Evolutionary conservation across 2,797 vertebrate genomes (phyloP), one percentile per base, ranked within the genome.

Genomic region (Craterocephalus amniculus): DNA sequence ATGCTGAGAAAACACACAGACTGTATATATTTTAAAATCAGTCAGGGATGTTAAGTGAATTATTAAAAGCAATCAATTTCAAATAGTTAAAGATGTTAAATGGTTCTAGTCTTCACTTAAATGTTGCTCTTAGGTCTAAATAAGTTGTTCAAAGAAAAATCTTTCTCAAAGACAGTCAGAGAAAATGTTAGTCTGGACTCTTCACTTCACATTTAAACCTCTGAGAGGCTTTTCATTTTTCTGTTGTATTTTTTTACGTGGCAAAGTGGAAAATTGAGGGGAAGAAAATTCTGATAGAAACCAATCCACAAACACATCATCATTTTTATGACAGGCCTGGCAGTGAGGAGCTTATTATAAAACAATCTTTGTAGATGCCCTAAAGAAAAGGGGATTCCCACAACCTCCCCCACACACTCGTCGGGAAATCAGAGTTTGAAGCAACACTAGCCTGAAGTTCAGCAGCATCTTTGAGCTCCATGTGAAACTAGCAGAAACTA

Each of bases 1-100:
- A 72, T 67, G 49, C 76, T 48, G 31, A 57, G 63, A 61, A 64
- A 36, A 79, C 14, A 69, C 51, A 40, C 31, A 34, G 72, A 20
- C 43, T n/a, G 48, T 31, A 35, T 29, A 38, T 27, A 31, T 36
- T 66, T 32, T 58, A 32, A 71, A 61, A 68, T 79, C 14, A 48
- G 6, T 73, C 61, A 65, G 62, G 34, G 67, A n/a, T 73, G 18
- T 63, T 20, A n/a, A 3, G 5, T 49, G 31, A 79, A 43, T 43
- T 51, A 26, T 9, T 51, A 24, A 51, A 51, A 24, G 49, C 24
- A 22, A 22, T 13, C 22, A 51, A 40, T 26, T 20, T 62, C 60
- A 52, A 45, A 52, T 26, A 13, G n/a, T 68, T 48, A 52, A 34
- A 40, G 14, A 40, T 40, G 38, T 62, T 57, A 52, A 52, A 52